Percentiles rank a stretch among this genome's conserved stretches.
Evolutionary conservation across 2,113 vertebrate genomes (phyloP).

Genomic region (Odobenus rosmarus): DNA sequence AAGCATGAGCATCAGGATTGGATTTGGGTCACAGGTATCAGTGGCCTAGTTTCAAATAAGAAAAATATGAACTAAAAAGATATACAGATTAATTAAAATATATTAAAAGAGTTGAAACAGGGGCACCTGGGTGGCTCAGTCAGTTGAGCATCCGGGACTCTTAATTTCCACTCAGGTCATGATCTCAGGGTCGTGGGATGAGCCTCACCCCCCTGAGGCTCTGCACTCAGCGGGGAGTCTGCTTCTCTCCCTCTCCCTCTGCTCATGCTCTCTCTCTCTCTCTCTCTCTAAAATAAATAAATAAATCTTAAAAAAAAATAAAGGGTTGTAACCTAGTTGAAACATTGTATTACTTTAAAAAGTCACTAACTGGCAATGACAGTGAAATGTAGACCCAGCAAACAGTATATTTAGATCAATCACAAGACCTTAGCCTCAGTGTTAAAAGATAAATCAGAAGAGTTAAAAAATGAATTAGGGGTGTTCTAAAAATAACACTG

Average conservation of each 20-base stretch:
- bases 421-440: background rate
- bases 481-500: constrained; percentile 24
- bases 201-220: background rate
- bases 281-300: background rate
- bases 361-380: background rate
- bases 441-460: background rate
- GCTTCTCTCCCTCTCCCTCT: background rate
- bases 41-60: constrained; percentile 81
- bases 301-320: background rate
- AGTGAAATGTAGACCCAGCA: background rate
- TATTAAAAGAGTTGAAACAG: background rate
- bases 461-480: background rate
- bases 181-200: background rate
- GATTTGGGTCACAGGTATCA: constrained; percentile 90
- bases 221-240: background rate
- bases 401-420: background rate
- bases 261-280: background rate
- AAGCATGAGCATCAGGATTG: constrained; percentile 88
- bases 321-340: background rate
- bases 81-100: background rate
- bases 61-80: constrained; percentile 15
- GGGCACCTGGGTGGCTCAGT: background rate
- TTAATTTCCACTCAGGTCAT: background rate
- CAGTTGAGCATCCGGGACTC: background rate
- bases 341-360: constrained; percentile 14